phyloP scores from a whole-genome alignment of 2,113 vertebrate genomes.

The Sebastes fasciatus region DNA sequence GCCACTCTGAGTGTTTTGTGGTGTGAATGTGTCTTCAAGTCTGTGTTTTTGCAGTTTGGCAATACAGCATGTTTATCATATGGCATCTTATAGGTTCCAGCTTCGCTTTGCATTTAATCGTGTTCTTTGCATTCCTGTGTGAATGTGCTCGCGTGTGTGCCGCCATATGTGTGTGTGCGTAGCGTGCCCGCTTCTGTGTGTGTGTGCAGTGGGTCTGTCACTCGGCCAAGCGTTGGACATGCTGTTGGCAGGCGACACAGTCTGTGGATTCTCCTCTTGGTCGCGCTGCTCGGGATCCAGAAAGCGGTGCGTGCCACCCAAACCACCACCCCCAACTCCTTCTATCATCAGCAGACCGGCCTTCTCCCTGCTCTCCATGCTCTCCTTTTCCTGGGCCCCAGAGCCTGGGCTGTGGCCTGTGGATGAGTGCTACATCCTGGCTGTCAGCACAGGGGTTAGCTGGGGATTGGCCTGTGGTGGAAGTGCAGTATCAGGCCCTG shows the following conservation, averaged over 20 bases:
- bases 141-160: constrained; percentile 36
- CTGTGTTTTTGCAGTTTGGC: constrained; percentile 42
- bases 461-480: constrained; percentile 79
- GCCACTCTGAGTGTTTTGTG: constrained; percentile 52
- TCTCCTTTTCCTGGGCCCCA: constrained; percentile 77
- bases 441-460: constrained; percentile 83
- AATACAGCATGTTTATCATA: constrained; percentile 46
- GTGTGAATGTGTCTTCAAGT: constrained; percentile 43
- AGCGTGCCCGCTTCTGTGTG: constrained; percentile 12
- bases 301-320: constrained; percentile 76
- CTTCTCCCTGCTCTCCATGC: constrained; percentile 57
- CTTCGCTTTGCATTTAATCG: constrained; percentile 37
- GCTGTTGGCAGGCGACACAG: constrained; percentile 67
- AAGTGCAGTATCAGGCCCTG: constrained; percentile 77
- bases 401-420: constrained; percentile 77
- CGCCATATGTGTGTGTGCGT: constrained; percentile 28
- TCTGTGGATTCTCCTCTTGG: constrained; percentile 74
- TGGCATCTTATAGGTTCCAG: constrained; percentile 45
- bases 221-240: constrained; percentile 56
- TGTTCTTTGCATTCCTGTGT: constrained; percentile 52
- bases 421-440: constrained; percentile 87
- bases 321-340: constrained; percentile 58
- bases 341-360: constrained; percentile 71
- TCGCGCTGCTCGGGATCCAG: constrained; percentile 56
- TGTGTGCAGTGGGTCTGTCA: constrained; percentile 61